Conservation (phyloP, 2,797 vertebrate genomes). For the Darevskia nairensis region DNA sequence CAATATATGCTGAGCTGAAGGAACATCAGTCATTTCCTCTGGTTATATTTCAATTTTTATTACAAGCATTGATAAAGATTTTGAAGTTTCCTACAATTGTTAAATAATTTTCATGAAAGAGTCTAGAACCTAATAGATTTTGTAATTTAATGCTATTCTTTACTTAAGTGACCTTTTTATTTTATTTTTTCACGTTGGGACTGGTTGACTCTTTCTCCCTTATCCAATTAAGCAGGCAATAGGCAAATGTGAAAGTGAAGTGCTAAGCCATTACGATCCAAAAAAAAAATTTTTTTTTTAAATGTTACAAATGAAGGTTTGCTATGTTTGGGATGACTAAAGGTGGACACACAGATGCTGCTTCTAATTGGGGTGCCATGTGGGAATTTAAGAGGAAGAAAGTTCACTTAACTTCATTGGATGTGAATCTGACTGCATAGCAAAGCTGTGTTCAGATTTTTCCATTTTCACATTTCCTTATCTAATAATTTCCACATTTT, state of each 20-base stretch:
- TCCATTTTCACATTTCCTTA: too few species aligned
- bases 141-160: conserved; percentile 14
- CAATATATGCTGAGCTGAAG: neutral
- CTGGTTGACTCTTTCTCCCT: neutral
- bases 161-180: neutral
- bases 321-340: conserved; percentile 11
- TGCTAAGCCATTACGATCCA: neutral
- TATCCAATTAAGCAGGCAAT: conserved; percentile 15
- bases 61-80: neutral
- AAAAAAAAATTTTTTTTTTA: neutral
- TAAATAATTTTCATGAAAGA: conserved; percentile 6
- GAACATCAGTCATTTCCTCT: neutral
- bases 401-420: neutral
- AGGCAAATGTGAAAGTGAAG: conserved; percentile 7
- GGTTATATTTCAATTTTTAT: neutral
- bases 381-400: neutral
- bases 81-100: neutral
- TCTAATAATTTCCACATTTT: too few species aligned
- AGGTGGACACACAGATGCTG: neutral
- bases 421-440: neutral
- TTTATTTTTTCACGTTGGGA: conserved; percentile 9
- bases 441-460: too few species aligned
- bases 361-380: neutral
- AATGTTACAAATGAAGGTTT: conserved; percentile 8
- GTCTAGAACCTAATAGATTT: conserved; percentile 16